These are phyloP conservation scores for Strix uralensis DNA, from an alignment of 2,113 vertebrate genomes.

Conservation along the genomic window DNA sequence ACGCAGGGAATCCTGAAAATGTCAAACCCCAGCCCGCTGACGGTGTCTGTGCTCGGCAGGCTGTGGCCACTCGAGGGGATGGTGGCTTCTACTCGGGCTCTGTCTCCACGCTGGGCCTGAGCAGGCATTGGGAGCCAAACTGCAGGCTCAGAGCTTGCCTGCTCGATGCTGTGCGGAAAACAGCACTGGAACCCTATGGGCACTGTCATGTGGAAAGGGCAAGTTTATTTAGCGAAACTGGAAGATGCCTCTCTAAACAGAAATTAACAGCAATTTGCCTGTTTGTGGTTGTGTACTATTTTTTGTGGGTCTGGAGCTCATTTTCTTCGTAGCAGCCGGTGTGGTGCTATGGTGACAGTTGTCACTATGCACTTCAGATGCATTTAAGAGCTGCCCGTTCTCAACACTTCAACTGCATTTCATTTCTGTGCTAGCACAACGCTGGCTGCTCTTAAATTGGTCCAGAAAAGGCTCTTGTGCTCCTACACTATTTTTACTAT, in stretches of 20 bases:
- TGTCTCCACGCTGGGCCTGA: not conserved
- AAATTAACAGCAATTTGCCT: not conserved
- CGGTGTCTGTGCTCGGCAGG: not conserved
- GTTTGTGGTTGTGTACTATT: fast-evolving
- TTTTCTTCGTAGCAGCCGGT: not conserved
- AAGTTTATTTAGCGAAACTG: not conserved
- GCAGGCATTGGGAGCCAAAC: not conserved
- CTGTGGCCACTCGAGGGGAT: fast-evolving
- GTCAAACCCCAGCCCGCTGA: fast-evolving
- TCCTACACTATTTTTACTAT: not conserved
- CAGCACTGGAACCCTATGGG: not conserved
- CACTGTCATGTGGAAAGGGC: fast-evolving
- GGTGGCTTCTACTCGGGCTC: not conserved
- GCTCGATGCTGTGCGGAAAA: not conserved
- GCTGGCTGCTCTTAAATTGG: not conserved
- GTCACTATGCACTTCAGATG: fast-evolving
- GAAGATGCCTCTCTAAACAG: not conserved
- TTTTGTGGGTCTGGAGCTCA: not conserved
- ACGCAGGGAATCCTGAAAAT: not conserved
- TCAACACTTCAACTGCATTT: not conserved
- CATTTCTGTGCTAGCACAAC: not conserved
- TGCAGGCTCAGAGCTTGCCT: too few species aligned
- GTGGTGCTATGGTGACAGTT: not conserved
- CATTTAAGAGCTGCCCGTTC: not conserved
- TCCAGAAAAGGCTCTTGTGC: not conserved